Conservation (phyloP, 2,113 vertebrate species). For the Actenoides hombroni region DNA sequence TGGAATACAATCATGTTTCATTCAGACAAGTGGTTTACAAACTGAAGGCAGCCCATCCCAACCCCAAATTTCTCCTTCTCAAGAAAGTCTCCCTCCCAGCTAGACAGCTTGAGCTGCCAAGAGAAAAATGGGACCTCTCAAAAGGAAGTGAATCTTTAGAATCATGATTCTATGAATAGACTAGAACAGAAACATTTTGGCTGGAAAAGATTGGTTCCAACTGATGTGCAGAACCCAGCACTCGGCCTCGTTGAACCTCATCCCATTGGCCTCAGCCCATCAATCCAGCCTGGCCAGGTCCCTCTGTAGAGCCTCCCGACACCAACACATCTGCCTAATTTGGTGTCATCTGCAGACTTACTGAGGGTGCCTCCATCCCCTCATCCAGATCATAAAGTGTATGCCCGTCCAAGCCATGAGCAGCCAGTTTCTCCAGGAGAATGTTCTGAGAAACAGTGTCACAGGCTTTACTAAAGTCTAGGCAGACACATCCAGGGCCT, state of each 20-base stretch:
- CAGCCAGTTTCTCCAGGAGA: background rate
- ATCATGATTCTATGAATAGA: background rate
- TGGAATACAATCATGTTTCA: conserved; percentile 6
- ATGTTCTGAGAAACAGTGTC: background rate
- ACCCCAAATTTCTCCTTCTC: background rate
- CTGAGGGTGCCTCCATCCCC: background rate
- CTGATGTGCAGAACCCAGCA: background rate
- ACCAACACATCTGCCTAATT: too few relatives aligned
- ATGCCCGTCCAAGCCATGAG: background rate
- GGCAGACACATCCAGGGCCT: background rate
- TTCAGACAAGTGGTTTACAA: background rate
- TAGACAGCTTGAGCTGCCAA: background rate
- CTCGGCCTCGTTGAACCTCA: background rate
- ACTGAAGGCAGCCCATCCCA: background rate
- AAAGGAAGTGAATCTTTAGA: conserved; percentile 36
- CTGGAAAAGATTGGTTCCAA: background rate
- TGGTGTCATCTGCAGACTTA: background rate
- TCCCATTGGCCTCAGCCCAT: background rate
- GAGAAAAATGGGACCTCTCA: background rate
- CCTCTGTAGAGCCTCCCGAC: background rate
- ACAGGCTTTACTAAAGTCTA: background rate
- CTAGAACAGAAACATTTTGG: background rate
- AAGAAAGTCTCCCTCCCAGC: background rate
- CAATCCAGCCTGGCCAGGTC: background rate
- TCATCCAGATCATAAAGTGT: background rate